These are phyloP conservation scores for Diabrotica undecimpunctata DNA, from an alignment of 1,140 invertebrate species.

Conservation along the genomic window DNA sequence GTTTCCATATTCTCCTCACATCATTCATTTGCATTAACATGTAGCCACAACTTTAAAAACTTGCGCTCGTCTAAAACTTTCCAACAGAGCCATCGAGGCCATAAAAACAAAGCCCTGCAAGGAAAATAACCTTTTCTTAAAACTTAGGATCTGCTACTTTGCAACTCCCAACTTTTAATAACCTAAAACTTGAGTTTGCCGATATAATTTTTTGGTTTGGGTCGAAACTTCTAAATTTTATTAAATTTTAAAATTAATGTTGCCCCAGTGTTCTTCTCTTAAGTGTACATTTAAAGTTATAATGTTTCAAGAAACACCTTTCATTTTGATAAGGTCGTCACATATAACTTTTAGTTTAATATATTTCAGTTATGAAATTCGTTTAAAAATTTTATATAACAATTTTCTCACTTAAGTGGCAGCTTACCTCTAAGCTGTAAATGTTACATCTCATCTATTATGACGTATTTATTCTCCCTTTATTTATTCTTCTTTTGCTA, in stretches of 20 bases:
- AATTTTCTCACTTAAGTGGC: no score
- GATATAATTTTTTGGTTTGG: neutral
- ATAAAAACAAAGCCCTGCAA: neutral
- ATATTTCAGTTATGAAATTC: no score
- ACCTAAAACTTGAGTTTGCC: slow-evolving; percentile 2
- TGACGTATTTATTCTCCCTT: no score
- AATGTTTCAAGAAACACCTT: no score
- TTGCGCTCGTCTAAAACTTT: neutral
- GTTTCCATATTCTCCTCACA: slow-evolving; percentile 2
- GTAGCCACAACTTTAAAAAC: slow-evolving; percentile 1
- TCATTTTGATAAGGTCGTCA: no score
- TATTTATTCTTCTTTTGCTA: no score
- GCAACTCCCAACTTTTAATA: neutral
- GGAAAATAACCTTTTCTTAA: slow-evolving; percentile 1
- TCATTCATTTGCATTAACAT: neutral
- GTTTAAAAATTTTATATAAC: no score
- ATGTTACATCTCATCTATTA: no score
- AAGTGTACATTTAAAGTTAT: neutral
- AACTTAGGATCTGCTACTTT: neutral
- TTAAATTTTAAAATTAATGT: slow-evolving; percentile 1
- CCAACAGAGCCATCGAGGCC: neutral
- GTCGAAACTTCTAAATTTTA: neutral
- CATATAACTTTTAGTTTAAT: no score
- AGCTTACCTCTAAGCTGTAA: no score
- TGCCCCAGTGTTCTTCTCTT: neutral